A percentile compares a stretch with the other conserved stretches of the same genome.
phyloP scores from a whole-genome alignment of 2,888 invertebrate species.

The Tanypteryx hageni region DNA sequence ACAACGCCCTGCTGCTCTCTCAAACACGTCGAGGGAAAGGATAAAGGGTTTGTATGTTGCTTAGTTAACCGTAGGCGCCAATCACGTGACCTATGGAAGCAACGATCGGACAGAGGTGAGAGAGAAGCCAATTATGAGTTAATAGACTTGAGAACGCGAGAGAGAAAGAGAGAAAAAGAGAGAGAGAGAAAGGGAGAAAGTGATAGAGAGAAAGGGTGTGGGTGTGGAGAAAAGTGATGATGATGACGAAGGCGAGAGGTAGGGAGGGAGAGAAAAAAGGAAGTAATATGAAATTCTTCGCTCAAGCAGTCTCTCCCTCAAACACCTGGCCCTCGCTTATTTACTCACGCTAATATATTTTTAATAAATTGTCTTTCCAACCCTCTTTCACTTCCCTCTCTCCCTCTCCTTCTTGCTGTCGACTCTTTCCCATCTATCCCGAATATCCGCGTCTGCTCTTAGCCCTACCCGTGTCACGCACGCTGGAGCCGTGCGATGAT shows the following conservation, averaged over 20 bases:
- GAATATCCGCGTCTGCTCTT: not conserved
- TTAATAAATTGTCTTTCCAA: conserved; percentile 31
- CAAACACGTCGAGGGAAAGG: not conserved
- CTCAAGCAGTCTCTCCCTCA: not conserved
- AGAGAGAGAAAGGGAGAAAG: not conserved
- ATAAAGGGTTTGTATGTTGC: conserved; percentile 38
- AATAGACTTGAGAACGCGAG: conserved; percentile 12
- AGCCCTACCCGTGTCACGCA: not conserved
- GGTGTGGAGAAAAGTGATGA: not conserved
- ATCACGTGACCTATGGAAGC: conserved; percentile 55
- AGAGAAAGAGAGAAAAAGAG: not conserved
- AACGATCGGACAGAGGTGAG: conserved; percentile 41
- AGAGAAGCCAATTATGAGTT: conserved; percentile 55
- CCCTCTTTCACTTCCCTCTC: not conserved
- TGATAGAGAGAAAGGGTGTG: too few species aligned
- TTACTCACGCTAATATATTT: conserved; percentile 60
- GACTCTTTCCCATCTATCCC: not conserved
- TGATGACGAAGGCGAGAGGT: not conserved
- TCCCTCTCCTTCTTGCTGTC: not conserved
- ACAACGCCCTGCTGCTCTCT: not conserved
- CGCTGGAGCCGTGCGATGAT: conserved; percentile 4
- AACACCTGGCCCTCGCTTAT: conserved; percentile 49
- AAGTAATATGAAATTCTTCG: conserved; percentile 6
- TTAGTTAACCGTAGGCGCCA: conserved; percentile 55
- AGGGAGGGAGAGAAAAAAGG: not conserved